Evolutionary conservation across 2,888 invertebrate genomes (phyloP), one percentile per base, ranked within the genome.

Genomic region (Harpalus rubripes): DNA sequence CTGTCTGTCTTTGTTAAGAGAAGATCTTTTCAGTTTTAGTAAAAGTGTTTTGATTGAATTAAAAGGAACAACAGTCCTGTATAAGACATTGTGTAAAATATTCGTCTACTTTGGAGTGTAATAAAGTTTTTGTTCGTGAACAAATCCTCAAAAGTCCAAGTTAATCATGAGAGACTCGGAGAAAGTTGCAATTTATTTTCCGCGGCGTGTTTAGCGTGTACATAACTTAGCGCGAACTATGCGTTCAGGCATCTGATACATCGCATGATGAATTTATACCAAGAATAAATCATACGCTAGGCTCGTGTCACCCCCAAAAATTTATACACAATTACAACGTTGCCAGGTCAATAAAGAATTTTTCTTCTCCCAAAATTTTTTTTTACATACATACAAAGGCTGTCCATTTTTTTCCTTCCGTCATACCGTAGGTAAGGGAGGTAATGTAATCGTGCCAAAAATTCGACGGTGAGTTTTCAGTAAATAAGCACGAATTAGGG

Each of bases 181-280:
- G 63, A 65, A 81, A 81, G 65, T 81, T 65, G 81, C 81, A 81
- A 81, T 81, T 65, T 65, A 81, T 81, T 81, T 81, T 61, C 59
- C 16, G 56, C 76, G 44, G 78, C 58, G 18, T 61, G 80, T 80
- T 61, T 80, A 59, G 44, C 78, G 61, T 59, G 84, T 63, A 78
- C 84, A 84, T 84, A 84, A 78, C 78, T 84, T 84, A 84, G 22
- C 63, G 26, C 61, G 52, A 84, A 84, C 84, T 84, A 84, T 84
- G 84, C 84, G 84, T 81, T 81, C 68, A 68, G 81, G 84, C 84
- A 84, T 84, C 52, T 84, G 78, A 84, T 84, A 78, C 78, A 78
- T 84, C 22, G 84, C 83, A 83, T 84, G 84, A 84, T 84, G 84
- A 84, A 84, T 84, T 84, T 84, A 84, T 84, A 78, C 63, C 12